Conservation (phyloP, 2,797 vertebrate species). For the Vultur gryphus region DNA sequence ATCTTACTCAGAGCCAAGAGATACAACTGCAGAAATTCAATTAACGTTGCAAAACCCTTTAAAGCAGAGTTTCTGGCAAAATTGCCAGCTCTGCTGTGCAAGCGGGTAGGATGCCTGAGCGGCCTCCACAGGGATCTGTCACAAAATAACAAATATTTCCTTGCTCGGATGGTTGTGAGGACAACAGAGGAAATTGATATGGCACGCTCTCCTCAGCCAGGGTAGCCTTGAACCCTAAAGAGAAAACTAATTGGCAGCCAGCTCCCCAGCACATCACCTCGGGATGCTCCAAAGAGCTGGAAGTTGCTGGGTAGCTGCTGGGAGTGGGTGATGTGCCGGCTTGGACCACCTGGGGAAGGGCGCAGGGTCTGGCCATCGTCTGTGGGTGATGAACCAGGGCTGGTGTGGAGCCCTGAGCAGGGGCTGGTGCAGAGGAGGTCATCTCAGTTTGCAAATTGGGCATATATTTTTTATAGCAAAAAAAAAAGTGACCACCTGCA, state of each 20-base stretch:
- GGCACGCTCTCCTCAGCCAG: background rate
- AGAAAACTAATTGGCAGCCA: background rate
- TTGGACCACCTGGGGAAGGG: background rate
- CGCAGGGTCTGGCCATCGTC: background rate
- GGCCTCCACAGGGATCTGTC: background rate
- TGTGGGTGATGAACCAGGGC: background rate
- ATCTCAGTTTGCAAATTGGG: background rate
- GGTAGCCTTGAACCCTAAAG: background rate
- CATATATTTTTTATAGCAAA: background rate
- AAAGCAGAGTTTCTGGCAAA: constrained; percentile 13
- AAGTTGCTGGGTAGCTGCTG: background rate
- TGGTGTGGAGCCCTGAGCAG: background rate
- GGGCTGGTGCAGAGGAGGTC: background rate
- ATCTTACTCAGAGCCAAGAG: background rate
- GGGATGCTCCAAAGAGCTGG: background rate
- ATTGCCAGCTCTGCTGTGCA: background rate
- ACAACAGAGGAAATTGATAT: background rate
- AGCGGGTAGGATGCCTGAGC: background rate
- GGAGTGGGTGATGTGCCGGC: rapidly evolving
- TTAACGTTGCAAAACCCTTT: constrained; percentile 5
- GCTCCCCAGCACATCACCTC: background rate
- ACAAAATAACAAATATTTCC: background rate
- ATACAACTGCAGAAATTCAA: constrained; percentile 9
- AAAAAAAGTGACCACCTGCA: background rate
- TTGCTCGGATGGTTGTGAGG: background rate